Evolutionary conservation across 2,797 vertebrate species (phyloP), one percentile per base, ranked within the genome.

Genomic region (Benthosema pterotum): DNA sequence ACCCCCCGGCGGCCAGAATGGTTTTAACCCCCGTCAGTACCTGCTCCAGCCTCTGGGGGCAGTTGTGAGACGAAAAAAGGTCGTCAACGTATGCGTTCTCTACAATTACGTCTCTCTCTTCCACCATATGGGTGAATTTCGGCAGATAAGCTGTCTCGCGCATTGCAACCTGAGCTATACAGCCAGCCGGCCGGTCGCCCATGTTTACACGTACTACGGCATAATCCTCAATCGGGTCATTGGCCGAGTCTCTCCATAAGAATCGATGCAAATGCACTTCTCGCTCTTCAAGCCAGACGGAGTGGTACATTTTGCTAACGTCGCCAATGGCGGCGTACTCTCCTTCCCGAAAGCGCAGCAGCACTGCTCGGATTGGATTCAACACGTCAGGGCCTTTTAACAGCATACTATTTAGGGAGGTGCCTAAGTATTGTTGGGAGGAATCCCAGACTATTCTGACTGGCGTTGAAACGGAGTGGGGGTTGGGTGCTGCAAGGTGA

Each of bases 241-340:
- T 42, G 3, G 42, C 15, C 14, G 9, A 11, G 54, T 74, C 72
- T 28, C 67, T 58, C 72, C 72, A 67, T n/a, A 71, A 59, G 48
- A 75, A 75, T 9, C 58, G 18, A n/a, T 67, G 66, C 2, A 69
- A 50, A 11, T 74, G 66, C 1, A 69, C 65, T 54, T 67, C 57
- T 16, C 55, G 32, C 11, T 67, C 60, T 11, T 69, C 50, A 0
- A 70, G 47, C 67, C 72, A 75, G 1, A 75, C 49, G 1, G 66
- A 57, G 48, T 75, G 66, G n/a, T 74, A 69, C 49, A 74, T 74
- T 12, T 74, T 74, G 14, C 11, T 60, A 0, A 65, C 7, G 1
- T 69, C 57, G 0, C 65, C 56, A 0, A 74, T 2, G 18, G 71
- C 56, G 0, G 71, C 50, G 11, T 69, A 32, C 11, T 52, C 12